Evolutionary conservation across 2,113 vertebrate species (phyloP).

Genomic region (Sus scrofa): DNA sequence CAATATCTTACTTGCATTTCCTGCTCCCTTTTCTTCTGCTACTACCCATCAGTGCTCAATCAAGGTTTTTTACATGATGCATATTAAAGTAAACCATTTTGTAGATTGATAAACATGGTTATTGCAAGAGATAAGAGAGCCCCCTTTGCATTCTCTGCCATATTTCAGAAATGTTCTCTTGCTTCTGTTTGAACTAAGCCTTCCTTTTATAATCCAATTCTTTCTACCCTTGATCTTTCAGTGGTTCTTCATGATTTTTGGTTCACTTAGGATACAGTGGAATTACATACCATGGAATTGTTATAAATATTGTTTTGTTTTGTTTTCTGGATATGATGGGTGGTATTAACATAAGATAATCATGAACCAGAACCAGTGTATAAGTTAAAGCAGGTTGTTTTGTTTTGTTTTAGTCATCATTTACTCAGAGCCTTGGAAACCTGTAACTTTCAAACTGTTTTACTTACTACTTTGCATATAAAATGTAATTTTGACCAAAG

Average conservation of each 20-base stretch:
- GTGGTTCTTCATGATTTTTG: background rate
- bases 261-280: background rate
- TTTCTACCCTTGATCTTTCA: background rate
- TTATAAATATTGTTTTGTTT: background rate
- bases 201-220: background rate
- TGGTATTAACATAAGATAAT: background rate
- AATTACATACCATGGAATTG: background rate
- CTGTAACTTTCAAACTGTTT: background rate
- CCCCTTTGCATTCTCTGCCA: background rate
- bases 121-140: background rate
- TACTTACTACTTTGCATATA: background rate
- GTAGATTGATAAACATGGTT: background rate
- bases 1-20: background rate
- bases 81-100: background rate
- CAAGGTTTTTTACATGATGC: background rate
- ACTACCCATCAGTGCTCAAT: background rate
- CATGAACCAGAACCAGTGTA: background rate
- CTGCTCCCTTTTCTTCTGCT: background rate
- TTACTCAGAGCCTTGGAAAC: background rate
- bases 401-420: background rate
- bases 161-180: background rate
- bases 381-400: background rate
- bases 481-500: constrained; percentile 14
- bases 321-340: background rate
- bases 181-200: background rate